Evolutionary conservation across 1,140 invertebrate species (phyloP), one percentile per base, ranked within the genome.

Genomic region (Rhagoletis zephyria): DNA sequence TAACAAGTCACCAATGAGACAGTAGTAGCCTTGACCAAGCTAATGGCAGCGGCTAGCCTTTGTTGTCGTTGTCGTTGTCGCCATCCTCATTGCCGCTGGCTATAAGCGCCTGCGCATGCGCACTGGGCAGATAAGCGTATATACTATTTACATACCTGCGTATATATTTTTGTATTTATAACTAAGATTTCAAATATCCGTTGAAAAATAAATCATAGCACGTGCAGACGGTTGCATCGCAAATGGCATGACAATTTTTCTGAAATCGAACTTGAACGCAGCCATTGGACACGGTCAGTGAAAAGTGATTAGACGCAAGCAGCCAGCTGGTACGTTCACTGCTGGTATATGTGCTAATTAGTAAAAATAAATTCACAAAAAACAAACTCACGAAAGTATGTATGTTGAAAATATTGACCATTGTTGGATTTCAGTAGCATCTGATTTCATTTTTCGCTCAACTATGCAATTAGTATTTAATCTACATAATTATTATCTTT

Each of bases 1-100:
- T 81, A 81, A 81, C 56, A 81, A 81, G 45, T 81, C 74, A 77
- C 70, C 70, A 77, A 77, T 48, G 30, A 30, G 45, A 48, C 70
- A 81, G 74, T 10, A 56, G 48, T 56, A 19, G 51, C 74, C 74
- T 56, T 81, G 74, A 81, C 74, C 74, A 81, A 81, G 74, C 74
- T 81, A 30, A 19, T 10, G 74, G 12, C 45, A 40, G 14, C 74
- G 74, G 51, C 48, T 30, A 59, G 48, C 74, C 9, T 30, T 10
- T 12, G 19, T 56, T 19, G 48, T 19, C 2, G n/a, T n/a, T n/a
- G n/a, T n/a, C n/a, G 74, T 30, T 56, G 48, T 81, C 70, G 70
- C 70, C 14, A 74, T 3, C 14, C 9, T 10, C 51, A 9, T 81
- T n/a, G 74, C 45, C 74, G 19, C 1, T 30, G 74, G 74, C 74